Evolutionary conservation across 2,888 invertebrate genomes (phyloP).

Genomic region (Phaedon cochleariae): DNA sequence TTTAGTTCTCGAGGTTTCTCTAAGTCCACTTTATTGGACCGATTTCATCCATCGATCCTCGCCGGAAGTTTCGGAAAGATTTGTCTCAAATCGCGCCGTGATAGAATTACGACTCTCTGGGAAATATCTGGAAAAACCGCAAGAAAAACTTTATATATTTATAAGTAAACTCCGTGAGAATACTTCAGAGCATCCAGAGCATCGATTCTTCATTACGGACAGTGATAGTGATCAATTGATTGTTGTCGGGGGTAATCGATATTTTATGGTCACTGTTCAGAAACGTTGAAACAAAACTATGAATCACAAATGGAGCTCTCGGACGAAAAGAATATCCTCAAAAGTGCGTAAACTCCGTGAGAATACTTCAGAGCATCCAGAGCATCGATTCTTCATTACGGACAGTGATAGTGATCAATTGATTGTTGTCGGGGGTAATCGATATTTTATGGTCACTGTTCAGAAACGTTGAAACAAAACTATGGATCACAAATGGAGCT

Average conservation of each 20-base stretch:
- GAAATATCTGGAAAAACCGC: constrained; percentile 10
- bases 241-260: too few relatives aligned
- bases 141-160: constrained; percentile 19
- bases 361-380: not conserved
- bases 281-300: too few relatives aligned
- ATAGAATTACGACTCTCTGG: constrained; percentile 17
- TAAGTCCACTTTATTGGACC: constrained; percentile 5
- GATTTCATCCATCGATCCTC: constrained; percentile 8
- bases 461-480: too few relatives aligned
- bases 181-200: not conserved
- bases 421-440: too few relatives aligned
- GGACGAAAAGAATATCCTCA: too few relatives aligned
- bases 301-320: too few relatives aligned
- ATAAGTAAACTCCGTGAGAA: constrained; percentile 12
- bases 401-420: not conserved
- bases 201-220: constrained; percentile 11
- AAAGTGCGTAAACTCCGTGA: constrained; percentile 8
- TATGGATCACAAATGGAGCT: too few relatives aligned
- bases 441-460: too few relatives aligned
- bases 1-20: not conserved
- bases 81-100: constrained; percentile 16
- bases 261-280: too few relatives aligned
- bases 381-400: constrained; percentile 6
- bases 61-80: constrained; percentile 13
- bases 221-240: not conserved